These are phyloP conservation scores for Microplitis mediator DNA, from an alignment of 1,140 invertebrate genomes.

Conservation along the genomic window DNA sequence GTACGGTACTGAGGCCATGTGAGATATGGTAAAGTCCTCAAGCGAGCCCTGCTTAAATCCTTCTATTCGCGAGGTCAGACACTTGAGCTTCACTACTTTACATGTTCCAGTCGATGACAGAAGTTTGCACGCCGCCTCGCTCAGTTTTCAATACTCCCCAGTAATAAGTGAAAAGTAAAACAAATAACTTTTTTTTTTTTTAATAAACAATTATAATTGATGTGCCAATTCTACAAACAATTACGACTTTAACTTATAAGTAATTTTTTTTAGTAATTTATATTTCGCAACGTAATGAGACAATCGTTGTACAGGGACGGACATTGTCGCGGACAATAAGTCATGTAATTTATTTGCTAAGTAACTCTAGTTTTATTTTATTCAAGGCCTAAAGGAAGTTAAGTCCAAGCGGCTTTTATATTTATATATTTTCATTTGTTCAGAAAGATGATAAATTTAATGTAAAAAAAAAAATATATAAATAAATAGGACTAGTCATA, in stretches of 20 bases:
- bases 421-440: no score
- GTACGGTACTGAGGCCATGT: constrained; percentile 47
- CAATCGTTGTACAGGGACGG: no score
- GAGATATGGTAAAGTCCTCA: constrained; percentile 50
- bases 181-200: no score
- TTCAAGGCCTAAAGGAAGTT: no score
- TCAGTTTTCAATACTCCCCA: constrained; percentile 9
- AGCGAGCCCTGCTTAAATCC: constrained; percentile 51
- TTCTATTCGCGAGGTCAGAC: neutral
- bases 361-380: no score
- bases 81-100: constrained; percentile 19
- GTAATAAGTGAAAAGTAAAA: no score
- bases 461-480: no score
- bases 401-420: no score
- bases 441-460: neutral
- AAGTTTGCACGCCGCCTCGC: neutral
- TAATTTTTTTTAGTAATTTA: no score
- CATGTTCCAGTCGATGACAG: constrained; percentile 8
- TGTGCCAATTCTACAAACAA: constrained; percentile 11
- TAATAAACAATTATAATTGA: neutral
- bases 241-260: neutral
- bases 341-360: no score
- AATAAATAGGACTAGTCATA: neutral
- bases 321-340: no score
- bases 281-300: no score